Evolutionary conservation across 2,797 vertebrate genomes (phyloP), one percentile per base, ranked within the genome.

Genomic region (Brachyalestes nurse): DNA sequence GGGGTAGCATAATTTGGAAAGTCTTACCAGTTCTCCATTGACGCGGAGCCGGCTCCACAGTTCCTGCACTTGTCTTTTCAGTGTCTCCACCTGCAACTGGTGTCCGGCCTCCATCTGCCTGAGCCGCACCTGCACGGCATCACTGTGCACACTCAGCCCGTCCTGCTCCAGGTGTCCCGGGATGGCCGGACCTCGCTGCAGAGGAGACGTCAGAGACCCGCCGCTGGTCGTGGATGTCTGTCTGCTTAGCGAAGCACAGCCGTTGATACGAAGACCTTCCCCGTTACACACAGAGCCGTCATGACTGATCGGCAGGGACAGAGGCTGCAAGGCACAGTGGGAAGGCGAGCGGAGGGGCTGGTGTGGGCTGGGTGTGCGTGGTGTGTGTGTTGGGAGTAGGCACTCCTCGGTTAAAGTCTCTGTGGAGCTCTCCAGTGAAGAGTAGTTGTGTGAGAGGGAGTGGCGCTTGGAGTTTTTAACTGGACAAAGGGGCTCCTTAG

Each of bases 61-160:
- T 86, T 98, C 97, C 86, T 99, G 97, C 75, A 99, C 95, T 90
- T 99, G 97, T 84, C 96, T 97, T 92, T 97, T 98, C 84, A 99
- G 90, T 12, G 94, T 97, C 91, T 99, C 97, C 89, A 99, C 97
- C 87, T 99, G 97, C 84, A 97, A 95, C 89, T 97, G 97, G 80
- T 99, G 97, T 0, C 97, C 97, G 0, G 94, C 97, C 86, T 99
- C 97, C 1, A 99, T 99, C 94, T 99, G 97, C 60, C 96, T 95
- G 83, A 99, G 92, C 83, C 97, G 95, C 90, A 97, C 96, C 87
- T 99, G 98, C 86, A 99, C 95, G 0, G 91, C 90, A 0, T 99
- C 97, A 0, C 92, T 95, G 92, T 99, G 97, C 38, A 98, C 85
- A 0, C 96, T 95, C 91, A 98, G 96, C 51, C 97, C 97, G 0